Conservation (phyloP, 2,113 vertebrate species). For the Ceyx melanurus region DNA sequence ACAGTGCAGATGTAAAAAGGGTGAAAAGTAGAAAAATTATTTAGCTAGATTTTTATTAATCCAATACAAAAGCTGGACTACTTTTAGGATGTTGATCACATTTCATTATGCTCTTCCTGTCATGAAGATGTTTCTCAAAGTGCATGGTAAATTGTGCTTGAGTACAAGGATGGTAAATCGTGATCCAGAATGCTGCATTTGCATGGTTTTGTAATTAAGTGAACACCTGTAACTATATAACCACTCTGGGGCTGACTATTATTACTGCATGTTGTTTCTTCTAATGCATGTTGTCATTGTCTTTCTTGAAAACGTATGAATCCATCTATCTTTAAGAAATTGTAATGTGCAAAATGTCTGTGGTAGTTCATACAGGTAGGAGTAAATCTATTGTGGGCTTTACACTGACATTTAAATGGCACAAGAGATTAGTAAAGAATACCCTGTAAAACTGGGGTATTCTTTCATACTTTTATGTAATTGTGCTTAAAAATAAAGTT, state of each 20-base stretch:
- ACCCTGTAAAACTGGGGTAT: neutral
- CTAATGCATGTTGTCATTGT: neutral
- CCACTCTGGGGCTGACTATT: neutral
- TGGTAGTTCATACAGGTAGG: neutral
- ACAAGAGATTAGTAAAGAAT: neutral
- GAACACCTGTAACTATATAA: neutral
- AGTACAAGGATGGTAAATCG: neutral
- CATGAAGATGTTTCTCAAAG: neutral
- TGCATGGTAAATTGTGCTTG: neutral
- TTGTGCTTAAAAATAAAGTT: neutral
- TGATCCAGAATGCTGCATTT: neutral
- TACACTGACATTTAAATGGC: neutral
- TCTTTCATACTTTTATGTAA: neutral
- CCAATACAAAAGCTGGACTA: neutral
- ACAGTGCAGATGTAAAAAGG: neutral
- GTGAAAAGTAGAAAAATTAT: neutral
- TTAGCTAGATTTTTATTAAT: neutral
- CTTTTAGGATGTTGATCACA: neutral
- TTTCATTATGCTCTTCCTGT: neutral
- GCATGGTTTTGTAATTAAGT: neutral
- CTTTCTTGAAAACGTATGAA: neutral
- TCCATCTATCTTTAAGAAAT: neutral
- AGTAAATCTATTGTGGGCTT: neutral
- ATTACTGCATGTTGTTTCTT: neutral
- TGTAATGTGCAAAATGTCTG: neutral